Conservation (phyloP, 2,113 vertebrate species). For the Neoarius graeffei region DNA sequence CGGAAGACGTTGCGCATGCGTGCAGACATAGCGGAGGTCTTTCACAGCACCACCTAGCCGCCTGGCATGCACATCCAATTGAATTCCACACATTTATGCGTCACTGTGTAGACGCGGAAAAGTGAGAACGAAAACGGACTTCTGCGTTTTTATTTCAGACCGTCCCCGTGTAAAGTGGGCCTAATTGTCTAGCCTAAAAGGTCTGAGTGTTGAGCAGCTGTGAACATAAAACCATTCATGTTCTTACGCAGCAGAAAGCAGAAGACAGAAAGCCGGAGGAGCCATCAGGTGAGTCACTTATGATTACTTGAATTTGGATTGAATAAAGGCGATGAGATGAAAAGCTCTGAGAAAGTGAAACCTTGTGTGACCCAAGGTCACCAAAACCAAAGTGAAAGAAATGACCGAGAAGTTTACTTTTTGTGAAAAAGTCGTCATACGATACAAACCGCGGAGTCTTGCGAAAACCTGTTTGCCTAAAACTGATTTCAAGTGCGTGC, state of each 20-base stretch:
- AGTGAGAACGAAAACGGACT: too few species aligned
- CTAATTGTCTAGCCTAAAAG: background rate
- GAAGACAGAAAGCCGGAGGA: slow-evolving; percentile 8
- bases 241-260: slow-evolving; percentile 16
- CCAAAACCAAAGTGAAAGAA: too few species aligned
- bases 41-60: too few species aligned
- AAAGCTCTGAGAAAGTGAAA: background rate
- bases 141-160: too few species aligned
- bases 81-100: too few species aligned
- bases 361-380: too few species aligned
- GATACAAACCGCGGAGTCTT: background rate
- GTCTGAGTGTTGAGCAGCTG: background rate
- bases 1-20: too few species aligned
- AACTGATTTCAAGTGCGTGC: background rate
- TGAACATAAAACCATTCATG: background rate
- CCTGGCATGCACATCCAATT: too few species aligned
- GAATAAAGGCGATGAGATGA: background rate
- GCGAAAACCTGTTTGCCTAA: background rate
- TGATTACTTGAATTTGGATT: background rate
- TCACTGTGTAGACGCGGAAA: too few species aligned
- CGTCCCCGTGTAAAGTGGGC: too few species aligned
- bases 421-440: background rate
- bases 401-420: too few species aligned
- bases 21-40: too few species aligned
- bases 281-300: slow-evolving; percentile 37